Base-by-base conservation (phyloP, 1,140 invertebrate genomes). In the Tribolium madens region DNA sequence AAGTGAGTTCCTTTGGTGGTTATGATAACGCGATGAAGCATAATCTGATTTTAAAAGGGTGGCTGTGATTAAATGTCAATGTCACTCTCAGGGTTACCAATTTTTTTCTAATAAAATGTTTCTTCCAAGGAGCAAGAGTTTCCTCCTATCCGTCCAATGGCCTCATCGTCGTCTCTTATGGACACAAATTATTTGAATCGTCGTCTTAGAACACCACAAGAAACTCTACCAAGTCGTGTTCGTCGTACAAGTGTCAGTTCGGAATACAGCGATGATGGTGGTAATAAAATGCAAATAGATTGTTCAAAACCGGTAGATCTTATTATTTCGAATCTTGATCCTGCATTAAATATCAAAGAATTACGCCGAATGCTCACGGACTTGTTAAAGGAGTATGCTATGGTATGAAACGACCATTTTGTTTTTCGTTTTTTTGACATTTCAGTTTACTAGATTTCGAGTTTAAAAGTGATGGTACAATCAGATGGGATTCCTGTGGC, bases 241-340 rank as follows among this genome's bases (percentile, higher is more conserved):
- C 79, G 77, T n/a, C 76, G 72, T 26, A 70, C 52, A 15, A 80
- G 74, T 53, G 78, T 69, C 3, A 81, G 79, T 72, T 81, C 79
- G 3, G 82, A 83, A 26, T 78, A 76, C 42, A 81, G 76, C 14
- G 80, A 81, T 77, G 78, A 77, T 73, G 77, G 76, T 73, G 77
- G 76, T 1, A 73, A 26, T 26, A 26, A 53, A 42, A 57, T 13
- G 71, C 48, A 26, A 47, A 48, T 18, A 2, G 50, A 48, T 15
- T 50, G 50, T 72, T 18, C 26, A 0, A 72, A 72, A 76, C 81
- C 84, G 7, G 90, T 94, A 12, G 92, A 94, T 84, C 85, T 95
- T 3, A 87, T 92, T 78, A 91, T 95, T 14, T 91, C 92, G 18
- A 95, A 94, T 86, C 86, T 95, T 57, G 94, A 95, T 87, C 91